Evolutionary conservation across 2,113 vertebrate species (phyloP).

Genomic region (Morone saxatilis): DNA sequence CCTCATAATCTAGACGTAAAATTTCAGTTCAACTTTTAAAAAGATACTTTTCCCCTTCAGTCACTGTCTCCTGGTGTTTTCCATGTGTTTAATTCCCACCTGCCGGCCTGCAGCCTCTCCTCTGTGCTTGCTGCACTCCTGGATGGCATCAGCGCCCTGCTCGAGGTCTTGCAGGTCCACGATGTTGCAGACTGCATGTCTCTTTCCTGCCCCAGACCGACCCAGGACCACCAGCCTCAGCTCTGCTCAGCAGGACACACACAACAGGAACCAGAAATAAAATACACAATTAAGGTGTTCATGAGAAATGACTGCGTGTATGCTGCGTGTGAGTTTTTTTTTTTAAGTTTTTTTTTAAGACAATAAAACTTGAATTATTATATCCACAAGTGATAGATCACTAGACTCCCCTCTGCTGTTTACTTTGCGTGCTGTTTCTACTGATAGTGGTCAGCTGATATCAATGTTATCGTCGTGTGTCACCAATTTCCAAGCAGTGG

Average conservation of each 20-base stretch:
- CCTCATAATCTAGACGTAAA: neutral
- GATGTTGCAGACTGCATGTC: constrained; percentile 69
- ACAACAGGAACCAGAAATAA: too few relatives aligned
- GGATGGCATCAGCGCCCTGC: constrained; percentile 10
- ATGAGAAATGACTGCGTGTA: too few relatives aligned
- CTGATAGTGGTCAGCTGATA: neutral
- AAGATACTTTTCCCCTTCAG: neutral
- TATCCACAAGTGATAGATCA: neutral
- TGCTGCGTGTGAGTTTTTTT: too few relatives aligned
- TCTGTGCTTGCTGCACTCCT: constrained; percentile 67
- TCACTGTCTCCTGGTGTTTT: too few relatives aligned
- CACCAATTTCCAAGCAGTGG: neutral
- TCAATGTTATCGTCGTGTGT: neutral
- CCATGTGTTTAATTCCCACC: constrained; percentile 46
- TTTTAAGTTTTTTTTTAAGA: too few relatives aligned
- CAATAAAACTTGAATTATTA: too few relatives aligned
- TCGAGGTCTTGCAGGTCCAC: constrained; percentile 64
- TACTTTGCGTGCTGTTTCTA: neutral
- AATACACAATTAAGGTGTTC: too few relatives aligned
- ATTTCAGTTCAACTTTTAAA: neutral
- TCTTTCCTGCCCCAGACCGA: constrained; percentile 67
- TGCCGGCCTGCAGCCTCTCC: constrained; percentile 73
- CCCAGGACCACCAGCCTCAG: constrained; percentile 83
- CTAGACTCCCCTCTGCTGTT: neutral
- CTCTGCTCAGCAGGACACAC: constrained; percentile 50